Conservation (phyloP, 2,797 vertebrate species). For the Nasua narica region DNA sequence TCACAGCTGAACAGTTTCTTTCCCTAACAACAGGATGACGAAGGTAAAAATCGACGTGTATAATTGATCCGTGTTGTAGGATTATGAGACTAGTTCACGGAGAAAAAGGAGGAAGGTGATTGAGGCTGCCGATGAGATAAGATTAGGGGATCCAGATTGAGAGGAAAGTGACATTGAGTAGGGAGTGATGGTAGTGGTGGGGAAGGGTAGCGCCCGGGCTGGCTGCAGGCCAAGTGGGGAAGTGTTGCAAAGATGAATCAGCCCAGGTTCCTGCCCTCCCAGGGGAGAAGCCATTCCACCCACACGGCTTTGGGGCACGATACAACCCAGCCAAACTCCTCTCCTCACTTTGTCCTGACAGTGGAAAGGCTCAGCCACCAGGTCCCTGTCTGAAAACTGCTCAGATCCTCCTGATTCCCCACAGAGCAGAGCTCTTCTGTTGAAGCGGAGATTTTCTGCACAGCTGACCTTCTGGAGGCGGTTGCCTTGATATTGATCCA, state of each 20-base stretch:
- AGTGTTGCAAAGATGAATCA: conserved; percentile 6
- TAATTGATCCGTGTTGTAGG: neutral
- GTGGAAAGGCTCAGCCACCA: neutral
- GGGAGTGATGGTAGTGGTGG: neutral
- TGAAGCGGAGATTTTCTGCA: neutral
- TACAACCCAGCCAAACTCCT: neutral
- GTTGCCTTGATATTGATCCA: conserved; percentile 16
- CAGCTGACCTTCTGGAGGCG: neutral
- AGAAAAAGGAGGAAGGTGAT: neutral
- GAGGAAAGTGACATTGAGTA: neutral
- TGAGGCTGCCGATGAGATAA: neutral
- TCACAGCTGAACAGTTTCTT: neutral
- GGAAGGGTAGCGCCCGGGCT: neutral
- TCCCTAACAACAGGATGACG: neutral
- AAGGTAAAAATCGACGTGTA: neutral
- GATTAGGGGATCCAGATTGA: neutral
- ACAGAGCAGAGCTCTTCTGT: neutral
- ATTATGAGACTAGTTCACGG: neutral
- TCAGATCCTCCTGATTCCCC: neutral
- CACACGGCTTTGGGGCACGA: conserved; percentile 2
- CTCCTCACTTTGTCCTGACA: neutral
- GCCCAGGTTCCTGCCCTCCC: neutral
- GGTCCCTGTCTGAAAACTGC: neutral
- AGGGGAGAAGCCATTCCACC: conserved; percentile 27
- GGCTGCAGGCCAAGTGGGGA: neutral